These are phyloP conservation scores for Parazoanthus atlanticus DNA, from an alignment of 92 coral and sea anemone species.

Conservation along the genomic window DNA sequence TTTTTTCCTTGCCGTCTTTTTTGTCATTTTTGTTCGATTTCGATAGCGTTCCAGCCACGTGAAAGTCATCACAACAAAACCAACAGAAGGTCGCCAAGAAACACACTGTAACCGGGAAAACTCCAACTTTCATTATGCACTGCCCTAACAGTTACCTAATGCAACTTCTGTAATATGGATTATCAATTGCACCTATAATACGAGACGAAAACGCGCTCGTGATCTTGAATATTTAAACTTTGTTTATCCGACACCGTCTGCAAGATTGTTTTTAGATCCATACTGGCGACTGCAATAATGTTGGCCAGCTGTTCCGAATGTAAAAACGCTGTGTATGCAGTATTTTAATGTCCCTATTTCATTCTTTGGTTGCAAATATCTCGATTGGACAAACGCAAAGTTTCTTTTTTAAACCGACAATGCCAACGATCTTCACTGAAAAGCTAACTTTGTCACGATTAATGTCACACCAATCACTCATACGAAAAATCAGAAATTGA, in stretches of 20 bases:
- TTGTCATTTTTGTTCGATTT: conserved; percentile 68
- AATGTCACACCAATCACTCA: too few species aligned
- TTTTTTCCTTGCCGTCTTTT: conserved; percentile 52
- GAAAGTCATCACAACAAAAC: conserved; percentile 33
- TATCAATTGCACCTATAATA: neutral
- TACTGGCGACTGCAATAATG: conserved; percentile 20
- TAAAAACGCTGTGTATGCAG: conserved; percentile 5
- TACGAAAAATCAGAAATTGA: too few species aligned
- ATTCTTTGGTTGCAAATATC: too few species aligned
- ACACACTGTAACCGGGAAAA: conserved; percentile 21
- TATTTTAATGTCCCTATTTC: neutral
- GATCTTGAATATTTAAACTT: neutral
- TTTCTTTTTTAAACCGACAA: too few species aligned
- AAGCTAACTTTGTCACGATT: too few species aligned
- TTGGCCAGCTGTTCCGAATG: conserved; percentile 15
- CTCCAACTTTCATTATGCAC: conserved; percentile 21
- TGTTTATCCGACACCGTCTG: neutral
- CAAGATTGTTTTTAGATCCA: neutral
- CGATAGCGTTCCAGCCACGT: conserved; percentile 80
- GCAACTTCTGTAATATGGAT: conserved; percentile 42
- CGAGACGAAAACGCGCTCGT: neutral
- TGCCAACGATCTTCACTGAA: too few species aligned
- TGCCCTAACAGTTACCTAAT: neutral
- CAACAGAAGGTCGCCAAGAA: conserved; percentile 45
- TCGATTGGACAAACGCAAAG: too few species aligned